phyloP scores from a whole-genome alignment of 2,888 invertebrate genomes.

The Pheosia gnoma region DNA sequence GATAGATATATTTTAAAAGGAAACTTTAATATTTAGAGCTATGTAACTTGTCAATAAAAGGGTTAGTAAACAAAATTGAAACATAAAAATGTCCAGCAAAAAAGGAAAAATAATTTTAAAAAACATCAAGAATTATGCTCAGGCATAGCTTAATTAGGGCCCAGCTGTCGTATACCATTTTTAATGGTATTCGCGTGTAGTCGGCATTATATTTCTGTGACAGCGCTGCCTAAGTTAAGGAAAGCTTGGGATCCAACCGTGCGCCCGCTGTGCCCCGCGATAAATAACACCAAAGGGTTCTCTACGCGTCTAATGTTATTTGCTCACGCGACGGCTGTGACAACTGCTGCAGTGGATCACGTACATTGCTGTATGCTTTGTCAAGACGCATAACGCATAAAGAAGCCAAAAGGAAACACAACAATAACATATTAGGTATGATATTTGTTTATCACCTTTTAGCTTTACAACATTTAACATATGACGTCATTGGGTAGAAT shows the following conservation, averaged over 20 bases:
- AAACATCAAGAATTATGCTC: neutral
- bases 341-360: slow-evolving; percentile 56
- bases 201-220: slow-evolving; percentile 45
- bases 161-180: slow-evolving; percentile 27
- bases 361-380: slow-evolving; percentile 21
- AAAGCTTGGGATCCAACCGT: slow-evolving; percentile 41
- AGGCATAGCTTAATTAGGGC: neutral
- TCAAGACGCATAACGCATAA: neutral
- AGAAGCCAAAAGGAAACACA: too few species aligned
- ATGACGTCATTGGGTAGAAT: too few species aligned
- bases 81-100: neutral
- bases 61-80: too few species aligned
- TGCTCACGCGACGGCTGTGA: slow-evolving; percentile 69
- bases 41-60: too few species aligned
- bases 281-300: slow-evolving; percentile 80
- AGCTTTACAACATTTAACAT: too few species aligned
- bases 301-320: slow-evolving; percentile 63
- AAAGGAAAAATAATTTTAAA: neutral
- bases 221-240: slow-evolving; percentile 43
- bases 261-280: slow-evolving; percentile 60
- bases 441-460: too few species aligned
- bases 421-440: too few species aligned
- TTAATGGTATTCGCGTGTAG: slow-evolving; percentile 41
- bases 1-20: too few species aligned
- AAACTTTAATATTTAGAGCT: too few species aligned